These are phyloP conservation scores for Fragum sueziense DNA, from an alignment of 2,888 invertebrate genomes.

Conservation along the genomic window DNA sequence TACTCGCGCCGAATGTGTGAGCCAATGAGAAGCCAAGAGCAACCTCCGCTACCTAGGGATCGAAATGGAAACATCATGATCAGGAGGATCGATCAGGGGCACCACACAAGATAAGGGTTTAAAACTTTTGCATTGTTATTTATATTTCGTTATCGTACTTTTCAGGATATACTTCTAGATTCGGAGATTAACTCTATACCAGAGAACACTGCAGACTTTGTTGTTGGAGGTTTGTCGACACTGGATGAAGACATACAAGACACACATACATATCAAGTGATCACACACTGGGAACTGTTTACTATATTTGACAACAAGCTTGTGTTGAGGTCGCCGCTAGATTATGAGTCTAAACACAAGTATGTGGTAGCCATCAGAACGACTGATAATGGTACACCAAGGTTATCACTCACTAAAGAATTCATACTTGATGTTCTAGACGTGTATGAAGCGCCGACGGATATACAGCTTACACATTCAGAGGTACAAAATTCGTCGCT, in stretches of 20 bases:
- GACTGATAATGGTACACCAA: conserved; percentile 59
- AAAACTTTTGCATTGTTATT: no score
- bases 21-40: no score
- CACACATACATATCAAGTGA: conserved; percentile 60
- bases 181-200: conserved; percentile 58
- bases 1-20: no score
- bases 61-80: no score
- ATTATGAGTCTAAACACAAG: conserved; percentile 55
- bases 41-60: no score
- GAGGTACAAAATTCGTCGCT: conserved; percentile 61
- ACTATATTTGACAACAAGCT: conserved; percentile 51
- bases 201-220: conserved; percentile 60
- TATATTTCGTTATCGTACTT: no score
- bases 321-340: conserved; percentile 39
- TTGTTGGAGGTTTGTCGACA: conserved; percentile 61
- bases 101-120: no score
- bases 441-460: conserved; percentile 64
- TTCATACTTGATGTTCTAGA: conserved; percentile 63
- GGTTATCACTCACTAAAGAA: conserved; percentile 52
- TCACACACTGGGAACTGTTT: conserved; percentile 64
- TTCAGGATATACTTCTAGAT: conserved; percentile 63
- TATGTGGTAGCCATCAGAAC: conserved; percentile 59
- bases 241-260: conserved; percentile 64
- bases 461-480: conserved; percentile 54
- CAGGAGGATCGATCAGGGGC: no score